phyloP scores from a whole-genome alignment of 23 tunicate species.

The Clavelina lepadiformis region DNA sequence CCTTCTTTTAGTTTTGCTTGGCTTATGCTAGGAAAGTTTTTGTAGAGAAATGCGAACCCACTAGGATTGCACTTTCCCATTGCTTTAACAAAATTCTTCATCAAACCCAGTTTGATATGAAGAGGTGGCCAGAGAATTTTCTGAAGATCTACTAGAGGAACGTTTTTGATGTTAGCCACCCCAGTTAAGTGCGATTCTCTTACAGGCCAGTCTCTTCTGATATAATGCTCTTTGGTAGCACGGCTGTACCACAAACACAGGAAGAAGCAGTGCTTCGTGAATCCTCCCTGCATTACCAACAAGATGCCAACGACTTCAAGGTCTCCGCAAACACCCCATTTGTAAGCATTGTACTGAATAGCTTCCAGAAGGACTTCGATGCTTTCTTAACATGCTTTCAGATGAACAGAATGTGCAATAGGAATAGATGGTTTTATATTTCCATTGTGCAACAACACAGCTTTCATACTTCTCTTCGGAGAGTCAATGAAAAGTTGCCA shows the following conservation, averaged over 20 bases:
- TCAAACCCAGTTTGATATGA: conserved; percentile 19
- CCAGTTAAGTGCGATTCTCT: conserved; percentile 14
- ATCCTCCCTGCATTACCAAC: conserved; percentile 22
- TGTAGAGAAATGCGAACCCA: conserved; percentile 24
- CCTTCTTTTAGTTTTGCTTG: conserved; percentile 35
- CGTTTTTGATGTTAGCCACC: conserved; percentile 10
- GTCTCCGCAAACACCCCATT: conserved; percentile 20
- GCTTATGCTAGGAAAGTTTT: conserved; percentile 21
- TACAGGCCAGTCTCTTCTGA: conserved; percentile 27
- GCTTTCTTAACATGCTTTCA: conserved; percentile 19
- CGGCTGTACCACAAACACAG: conserved; percentile 35
- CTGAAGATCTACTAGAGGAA: conserved; percentile 15
- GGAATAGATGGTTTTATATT: background rate
- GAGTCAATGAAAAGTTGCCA: too few relatives aligned
- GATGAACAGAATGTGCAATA: conserved; percentile 21
- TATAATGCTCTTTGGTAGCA: conserved; percentile 36
- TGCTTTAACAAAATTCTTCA: conserved; percentile 25
- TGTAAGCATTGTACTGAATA: conserved; percentile 21
- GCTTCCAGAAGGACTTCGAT: conserved; percentile 30
- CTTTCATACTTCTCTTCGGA: too few relatives aligned
- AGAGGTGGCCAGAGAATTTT: conserved; percentile 13
- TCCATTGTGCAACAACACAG: too few relatives aligned
- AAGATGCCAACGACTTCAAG: conserved; percentile 18
- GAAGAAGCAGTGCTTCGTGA: conserved; percentile 37
- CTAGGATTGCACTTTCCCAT: conserved; percentile 25